Percentiles rank a stretch among this genome's conserved stretches.
phyloP scores from a whole-genome alignment of 2,797 vertebrate species.

The Numenius phaeopus region DNA sequence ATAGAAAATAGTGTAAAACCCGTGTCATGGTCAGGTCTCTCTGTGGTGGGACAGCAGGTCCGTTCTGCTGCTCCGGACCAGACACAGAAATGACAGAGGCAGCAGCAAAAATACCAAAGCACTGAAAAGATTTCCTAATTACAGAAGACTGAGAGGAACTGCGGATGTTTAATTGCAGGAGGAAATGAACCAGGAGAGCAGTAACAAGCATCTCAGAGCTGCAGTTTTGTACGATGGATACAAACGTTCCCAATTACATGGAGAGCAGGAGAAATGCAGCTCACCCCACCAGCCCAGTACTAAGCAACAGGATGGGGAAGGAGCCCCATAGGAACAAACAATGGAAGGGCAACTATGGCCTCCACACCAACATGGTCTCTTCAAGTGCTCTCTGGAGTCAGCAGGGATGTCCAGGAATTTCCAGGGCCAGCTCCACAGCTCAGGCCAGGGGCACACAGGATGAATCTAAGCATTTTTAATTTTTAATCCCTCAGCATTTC shows the following conservation, averaged over 20 bases:
- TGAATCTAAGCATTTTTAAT: not conserved
- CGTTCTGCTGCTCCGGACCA: not conserved
- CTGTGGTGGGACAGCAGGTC: not conserved
- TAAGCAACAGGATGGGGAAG: fast-evolving
- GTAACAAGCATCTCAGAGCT: not conserved
- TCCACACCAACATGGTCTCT: not conserved
- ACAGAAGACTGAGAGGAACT: not conserved
- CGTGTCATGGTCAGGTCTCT: not conserved
- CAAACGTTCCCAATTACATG: not conserved
- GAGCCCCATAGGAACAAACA: not conserved
- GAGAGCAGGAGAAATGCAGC: not conserved
- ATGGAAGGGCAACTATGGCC: not conserved
- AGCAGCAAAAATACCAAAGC: not conserved
- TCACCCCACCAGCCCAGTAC: not conserved
- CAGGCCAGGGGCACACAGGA: fast-evolving
- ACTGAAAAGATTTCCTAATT: not conserved
- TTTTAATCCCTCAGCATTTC: not conserved
- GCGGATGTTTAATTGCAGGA: not conserved
- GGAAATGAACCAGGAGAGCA: not conserved
- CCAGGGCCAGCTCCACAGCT: not conserved
- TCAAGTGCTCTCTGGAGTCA: not conserved
- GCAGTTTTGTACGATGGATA: not conserved
- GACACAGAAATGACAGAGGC: not conserved
- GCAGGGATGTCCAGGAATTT: not conserved
- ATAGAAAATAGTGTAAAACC: not conserved